These are phyloP conservation scores for Heterochromis multidens DNA, from an alignment of 2,113 vertebrate genomes.

Conservation along the genomic window DNA sequence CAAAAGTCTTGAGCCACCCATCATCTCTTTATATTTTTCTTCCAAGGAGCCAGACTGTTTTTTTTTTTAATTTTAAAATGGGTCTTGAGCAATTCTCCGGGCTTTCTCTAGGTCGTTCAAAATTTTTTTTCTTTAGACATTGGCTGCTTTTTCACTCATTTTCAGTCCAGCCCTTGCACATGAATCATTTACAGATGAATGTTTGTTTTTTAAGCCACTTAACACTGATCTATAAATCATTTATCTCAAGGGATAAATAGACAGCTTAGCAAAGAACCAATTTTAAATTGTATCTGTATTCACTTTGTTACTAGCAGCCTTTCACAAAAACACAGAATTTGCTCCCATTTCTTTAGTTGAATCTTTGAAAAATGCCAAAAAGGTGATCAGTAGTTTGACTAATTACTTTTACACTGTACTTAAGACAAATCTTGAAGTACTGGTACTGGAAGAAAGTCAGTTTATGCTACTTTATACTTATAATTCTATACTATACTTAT, in stretches of 20 bases:
- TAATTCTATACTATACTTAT: no score
- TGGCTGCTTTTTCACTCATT: background rate
- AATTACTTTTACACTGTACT: no score
- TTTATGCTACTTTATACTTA: no score
- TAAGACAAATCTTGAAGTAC: no score
- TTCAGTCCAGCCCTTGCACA: background rate
- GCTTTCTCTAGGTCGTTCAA: background rate
- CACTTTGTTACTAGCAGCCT: fast-evolving
- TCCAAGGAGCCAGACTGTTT: fast-evolving
- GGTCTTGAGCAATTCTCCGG: fast-evolving
- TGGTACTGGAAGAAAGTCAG: no score
- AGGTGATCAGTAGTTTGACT: no score
- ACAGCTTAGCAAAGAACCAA: fast-evolving
- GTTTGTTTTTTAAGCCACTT: background rate
- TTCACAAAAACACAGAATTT: fast-evolving
- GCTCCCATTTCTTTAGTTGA: background rate
- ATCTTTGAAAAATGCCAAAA: background rate
- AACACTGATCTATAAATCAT: background rate
- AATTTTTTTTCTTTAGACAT: fast-evolving
- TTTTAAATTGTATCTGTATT: background rate
- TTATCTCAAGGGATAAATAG: background rate
- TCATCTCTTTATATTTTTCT: background rate
- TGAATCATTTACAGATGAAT: background rate
- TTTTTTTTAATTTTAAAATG: background rate
- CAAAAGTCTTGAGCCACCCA: no score